phyloP scores from a whole-genome alignment of 2,113 vertebrate genomes.

The Cephalopholis sonnerati region DNA sequence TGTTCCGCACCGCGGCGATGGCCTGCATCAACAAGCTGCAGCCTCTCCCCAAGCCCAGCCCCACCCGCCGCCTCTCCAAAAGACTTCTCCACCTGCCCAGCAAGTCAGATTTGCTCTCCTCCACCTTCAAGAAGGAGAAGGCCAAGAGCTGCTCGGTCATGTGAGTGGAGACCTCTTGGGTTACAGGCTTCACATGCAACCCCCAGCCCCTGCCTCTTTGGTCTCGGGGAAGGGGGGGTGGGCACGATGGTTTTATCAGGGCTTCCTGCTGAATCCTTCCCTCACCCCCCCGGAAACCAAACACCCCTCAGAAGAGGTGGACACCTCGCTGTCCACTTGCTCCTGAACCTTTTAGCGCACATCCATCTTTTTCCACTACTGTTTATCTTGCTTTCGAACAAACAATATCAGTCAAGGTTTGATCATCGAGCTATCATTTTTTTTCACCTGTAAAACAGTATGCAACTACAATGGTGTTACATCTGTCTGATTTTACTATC shows the following conservation, averaged over 20 bases:
- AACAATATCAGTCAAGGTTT: constrained; percentile 68
- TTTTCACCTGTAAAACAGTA: constrained; percentile 70
- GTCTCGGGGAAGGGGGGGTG: constrained; percentile 83
- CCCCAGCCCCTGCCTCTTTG: constrained; percentile 75
- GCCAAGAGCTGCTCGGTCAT: constrained; percentile 96
- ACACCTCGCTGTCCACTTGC: constrained; percentile 82
- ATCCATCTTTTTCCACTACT: constrained; percentile 73
- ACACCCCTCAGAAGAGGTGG: constrained; percentile 82
- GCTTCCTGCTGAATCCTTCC: constrained; percentile 82
- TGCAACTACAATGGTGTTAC: constrained; percentile 73
- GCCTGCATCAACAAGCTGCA: constrained; percentile 91
- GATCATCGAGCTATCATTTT: constrained; percentile 66
- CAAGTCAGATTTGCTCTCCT: constrained; percentile 93
- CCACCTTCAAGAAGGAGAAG: constrained; percentile 96
- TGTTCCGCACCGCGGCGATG: constrained; percentile 91
- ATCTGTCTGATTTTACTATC: constrained; percentile 70
- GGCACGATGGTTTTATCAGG: constrained; percentile 83
- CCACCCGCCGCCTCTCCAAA: constrained; percentile 92
- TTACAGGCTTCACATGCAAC: constrained; percentile 63
- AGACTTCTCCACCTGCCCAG: constrained; percentile 95
- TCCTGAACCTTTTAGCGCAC: constrained; percentile 83
- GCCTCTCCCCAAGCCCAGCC: constrained; percentile 86
- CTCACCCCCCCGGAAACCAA: constrained; percentile 80
- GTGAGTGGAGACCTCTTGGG: constrained; percentile 85
- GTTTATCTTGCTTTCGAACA: constrained; percentile 72